Percentiles rank a stretch among this genome's conserved stretches.
Evolutionary conservation across 2,797 vertebrate species (phyloP).

Genomic region (Phyllotis vaccarum): DNA sequence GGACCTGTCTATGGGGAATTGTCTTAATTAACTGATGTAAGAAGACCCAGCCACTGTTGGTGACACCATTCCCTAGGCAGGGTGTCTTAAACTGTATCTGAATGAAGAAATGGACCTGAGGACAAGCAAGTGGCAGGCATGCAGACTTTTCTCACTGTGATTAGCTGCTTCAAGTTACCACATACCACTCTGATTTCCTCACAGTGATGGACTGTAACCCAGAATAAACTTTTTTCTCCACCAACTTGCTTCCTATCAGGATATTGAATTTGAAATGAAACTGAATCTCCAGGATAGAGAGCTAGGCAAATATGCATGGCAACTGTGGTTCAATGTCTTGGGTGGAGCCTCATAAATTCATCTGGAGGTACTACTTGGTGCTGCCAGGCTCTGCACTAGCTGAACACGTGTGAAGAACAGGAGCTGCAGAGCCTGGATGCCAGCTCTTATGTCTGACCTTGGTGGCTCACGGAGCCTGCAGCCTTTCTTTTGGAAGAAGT

Average conservation of each 20-base stretch:
- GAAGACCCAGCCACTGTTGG: background rate
- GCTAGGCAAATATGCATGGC: accelerated
- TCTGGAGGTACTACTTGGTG: too few relatives aligned
- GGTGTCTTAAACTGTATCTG: background rate
- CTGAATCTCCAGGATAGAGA: background rate
- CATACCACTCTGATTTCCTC: background rate
- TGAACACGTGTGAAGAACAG: accelerated
- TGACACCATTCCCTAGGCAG: background rate
- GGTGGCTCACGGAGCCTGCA: background rate
- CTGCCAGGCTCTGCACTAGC: accelerated
- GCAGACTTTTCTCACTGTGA: background rate
- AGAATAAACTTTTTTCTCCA: background rate
- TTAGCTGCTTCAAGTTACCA: background rate
- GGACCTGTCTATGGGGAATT: accelerated
- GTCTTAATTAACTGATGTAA: background rate
- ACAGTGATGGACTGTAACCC: background rate
- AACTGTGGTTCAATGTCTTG: accelerated
- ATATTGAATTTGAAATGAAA: background rate
- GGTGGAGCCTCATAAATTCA: background rate
- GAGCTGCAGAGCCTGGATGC: accelerated
- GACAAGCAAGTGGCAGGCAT: background rate
- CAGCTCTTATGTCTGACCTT: accelerated
- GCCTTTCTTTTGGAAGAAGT: background rate
- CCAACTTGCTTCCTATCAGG: background rate
- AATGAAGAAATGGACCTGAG: background rate